These are phyloP conservation scores for Eurypyga helias DNA, from an alignment of 2,113 vertebrate genomes.

Conservation along the genomic window DNA sequence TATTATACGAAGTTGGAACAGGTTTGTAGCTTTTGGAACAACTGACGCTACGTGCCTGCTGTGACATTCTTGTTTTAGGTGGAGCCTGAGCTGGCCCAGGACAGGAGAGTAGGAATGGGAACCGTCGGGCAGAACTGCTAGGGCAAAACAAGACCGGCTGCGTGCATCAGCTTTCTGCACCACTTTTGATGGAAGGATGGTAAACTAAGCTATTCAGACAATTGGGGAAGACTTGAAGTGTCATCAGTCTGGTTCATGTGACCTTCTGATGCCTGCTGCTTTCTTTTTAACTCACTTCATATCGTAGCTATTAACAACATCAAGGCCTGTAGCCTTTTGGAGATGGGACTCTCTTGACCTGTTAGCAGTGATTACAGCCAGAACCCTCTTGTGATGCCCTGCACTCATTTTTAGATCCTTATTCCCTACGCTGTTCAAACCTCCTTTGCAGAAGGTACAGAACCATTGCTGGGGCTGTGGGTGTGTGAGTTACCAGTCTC, in stretches of 20 bases:
- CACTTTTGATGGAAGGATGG: background rate
- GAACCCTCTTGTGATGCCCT: background rate
- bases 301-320: background rate
- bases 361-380: background rate
- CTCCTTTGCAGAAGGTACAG: background rate
- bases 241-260: background rate
- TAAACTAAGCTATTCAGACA: background rate
- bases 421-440: background rate
- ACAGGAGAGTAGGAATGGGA: background rate
- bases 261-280: background rate
- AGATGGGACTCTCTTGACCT: background rate
- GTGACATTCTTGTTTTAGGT: background rate
- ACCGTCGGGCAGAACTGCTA: background rate
- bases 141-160: fast-evolving
- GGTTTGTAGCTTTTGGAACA: background rate
- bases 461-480: background rate
- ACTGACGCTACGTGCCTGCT: fast-evolving
- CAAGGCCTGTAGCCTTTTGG: background rate
- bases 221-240: background rate
- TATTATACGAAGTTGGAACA: background rate
- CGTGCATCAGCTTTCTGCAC: background rate
- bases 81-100: background rate
- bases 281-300: background rate
- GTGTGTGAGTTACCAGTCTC: background rate
- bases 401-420: background rate